Evolutionary conservation across 2,113 vertebrate species (phyloP).

Genomic region (Oryzias celebensis): DNA sequence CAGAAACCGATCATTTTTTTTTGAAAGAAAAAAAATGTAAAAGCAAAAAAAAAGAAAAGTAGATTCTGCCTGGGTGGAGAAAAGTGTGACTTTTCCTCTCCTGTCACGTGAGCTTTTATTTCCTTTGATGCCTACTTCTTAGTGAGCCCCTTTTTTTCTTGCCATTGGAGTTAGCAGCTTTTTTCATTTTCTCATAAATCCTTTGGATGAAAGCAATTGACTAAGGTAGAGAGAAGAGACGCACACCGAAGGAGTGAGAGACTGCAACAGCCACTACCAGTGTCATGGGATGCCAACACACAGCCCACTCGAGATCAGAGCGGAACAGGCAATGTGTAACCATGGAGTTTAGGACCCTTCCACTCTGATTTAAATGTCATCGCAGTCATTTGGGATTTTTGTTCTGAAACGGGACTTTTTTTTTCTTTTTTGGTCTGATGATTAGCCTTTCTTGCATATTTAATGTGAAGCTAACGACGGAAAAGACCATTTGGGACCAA

Average conservation of each 20-base stretch:
- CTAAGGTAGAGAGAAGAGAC: conserved; percentile 54
- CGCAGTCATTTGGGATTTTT: conserved; percentile 35
- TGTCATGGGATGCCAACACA: conserved; percentile 68
- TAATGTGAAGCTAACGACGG: conserved; percentile 65
- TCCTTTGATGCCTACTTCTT: conserved; percentile 50
- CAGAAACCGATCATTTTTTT: conserved; percentile 66
- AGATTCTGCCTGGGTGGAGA: conserved; percentile 55
- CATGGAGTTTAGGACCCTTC: conserved; percentile 39
- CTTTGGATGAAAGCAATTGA: conserved; percentile 57
- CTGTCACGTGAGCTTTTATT: conserved; percentile 42
- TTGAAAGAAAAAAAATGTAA: conserved; percentile 70
- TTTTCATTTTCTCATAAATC: conserved; percentile 61
- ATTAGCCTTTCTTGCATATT: conserved; percentile 73
- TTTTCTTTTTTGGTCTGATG: conserved; percentile 52
- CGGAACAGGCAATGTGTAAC: conserved; percentile 44
- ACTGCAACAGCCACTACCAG: conserved; percentile 49
- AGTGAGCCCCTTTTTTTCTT: conserved; percentile 40
- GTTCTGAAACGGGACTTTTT: conserved; percentile 44
- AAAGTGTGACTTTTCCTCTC: conserved; percentile 40
- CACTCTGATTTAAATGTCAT: conserved; percentile 40
- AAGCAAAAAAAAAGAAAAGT: conserved; percentile 62
- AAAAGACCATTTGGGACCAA: conserved; percentile 48
- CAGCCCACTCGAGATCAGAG: conserved; percentile 43
- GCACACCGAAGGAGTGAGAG: conserved; percentile 53
- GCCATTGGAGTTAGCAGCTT: conserved; percentile 57